A percentile compares a stretch with the other conserved stretches of the same genome.
Conservation (phyloP, 2,113 vertebrate genomes). For the Sakesphorus luctuosus region DNA sequence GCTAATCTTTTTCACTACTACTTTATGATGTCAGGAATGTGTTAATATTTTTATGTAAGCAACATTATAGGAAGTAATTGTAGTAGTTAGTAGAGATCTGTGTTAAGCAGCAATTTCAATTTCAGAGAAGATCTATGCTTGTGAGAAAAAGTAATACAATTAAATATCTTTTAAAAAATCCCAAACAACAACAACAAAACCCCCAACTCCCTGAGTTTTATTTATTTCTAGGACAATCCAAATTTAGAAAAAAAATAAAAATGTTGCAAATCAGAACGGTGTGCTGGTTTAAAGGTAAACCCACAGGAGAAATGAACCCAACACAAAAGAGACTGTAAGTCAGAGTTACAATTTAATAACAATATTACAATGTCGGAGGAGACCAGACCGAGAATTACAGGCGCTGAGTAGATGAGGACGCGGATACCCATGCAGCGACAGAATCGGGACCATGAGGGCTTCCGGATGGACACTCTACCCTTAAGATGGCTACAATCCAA, state of each 20-base stretch:
- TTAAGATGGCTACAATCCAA: no score
- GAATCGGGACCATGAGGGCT: no score
- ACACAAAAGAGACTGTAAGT: no score
- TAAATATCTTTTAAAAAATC: background rate
- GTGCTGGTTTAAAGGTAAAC: no score
- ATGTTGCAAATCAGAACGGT: background rate
- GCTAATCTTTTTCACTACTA: background rate
- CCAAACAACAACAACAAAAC: background rate
- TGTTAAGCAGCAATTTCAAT: background rate
- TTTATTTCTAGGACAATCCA: background rate
- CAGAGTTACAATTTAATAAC: no score
- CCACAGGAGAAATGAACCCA: no score
- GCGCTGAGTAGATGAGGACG: no score
- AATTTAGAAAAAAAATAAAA: background rate
- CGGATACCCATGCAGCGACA: no score
- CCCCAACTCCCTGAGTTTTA: rapidly evolving
- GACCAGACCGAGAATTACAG: no score
- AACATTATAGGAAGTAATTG: background rate
- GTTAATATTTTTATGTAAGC: background rate
- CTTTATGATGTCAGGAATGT: background rate
- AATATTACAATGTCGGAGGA: no score
- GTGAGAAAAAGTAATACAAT: background rate
- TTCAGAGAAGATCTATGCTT: background rate
- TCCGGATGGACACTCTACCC: no score
- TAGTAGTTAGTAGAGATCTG: background rate